A percentile compares a stretch with the other conserved stretches of the same genome.
These are phyloP conservation scores for Calameuta idolon DNA, from an alignment of 2,888 invertebrate genomes.

Conservation along the genomic window DNA sequence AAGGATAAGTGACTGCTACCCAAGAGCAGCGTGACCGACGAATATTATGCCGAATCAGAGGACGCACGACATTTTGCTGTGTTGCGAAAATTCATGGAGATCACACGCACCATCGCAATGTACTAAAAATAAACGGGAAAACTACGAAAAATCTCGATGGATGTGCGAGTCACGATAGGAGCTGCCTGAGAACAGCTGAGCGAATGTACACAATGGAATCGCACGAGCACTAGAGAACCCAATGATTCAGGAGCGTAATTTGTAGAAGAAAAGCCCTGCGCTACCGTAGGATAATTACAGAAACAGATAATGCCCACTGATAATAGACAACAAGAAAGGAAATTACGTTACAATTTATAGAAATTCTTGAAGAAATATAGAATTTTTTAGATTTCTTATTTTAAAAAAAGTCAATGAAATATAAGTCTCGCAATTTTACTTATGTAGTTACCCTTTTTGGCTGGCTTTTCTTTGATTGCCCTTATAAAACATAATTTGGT, in stretches of 20 bases:
- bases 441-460: neutral
- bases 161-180: conserved; percentile 28
- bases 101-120: conserved; percentile 48
- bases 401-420: neutral
- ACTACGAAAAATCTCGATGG: conserved; percentile 33
- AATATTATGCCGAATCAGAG: conserved; percentile 37
- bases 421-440: neutral
- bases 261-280: neutral
- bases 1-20: conserved; percentile 3
- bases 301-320: neutral
- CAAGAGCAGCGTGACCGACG: neutral
- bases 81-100: conserved; percentile 43
- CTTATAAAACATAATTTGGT: neutral
- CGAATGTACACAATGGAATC: conserved; percentile 41
- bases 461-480: neutral
- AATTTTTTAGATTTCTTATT: neutral
- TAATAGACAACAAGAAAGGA: neutral
- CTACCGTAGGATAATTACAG: neutral
- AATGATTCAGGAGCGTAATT: neutral
- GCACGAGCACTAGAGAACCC: neutral
- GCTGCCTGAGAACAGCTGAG: conserved; percentile 42
- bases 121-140: conserved; percentile 54
- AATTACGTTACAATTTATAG: neutral
- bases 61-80: conserved; percentile 41
- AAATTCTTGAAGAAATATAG: neutral